Base-by-base conservation (phyloP, 2,113 vertebrate species). In the Gorilla gorilla region DNA sequence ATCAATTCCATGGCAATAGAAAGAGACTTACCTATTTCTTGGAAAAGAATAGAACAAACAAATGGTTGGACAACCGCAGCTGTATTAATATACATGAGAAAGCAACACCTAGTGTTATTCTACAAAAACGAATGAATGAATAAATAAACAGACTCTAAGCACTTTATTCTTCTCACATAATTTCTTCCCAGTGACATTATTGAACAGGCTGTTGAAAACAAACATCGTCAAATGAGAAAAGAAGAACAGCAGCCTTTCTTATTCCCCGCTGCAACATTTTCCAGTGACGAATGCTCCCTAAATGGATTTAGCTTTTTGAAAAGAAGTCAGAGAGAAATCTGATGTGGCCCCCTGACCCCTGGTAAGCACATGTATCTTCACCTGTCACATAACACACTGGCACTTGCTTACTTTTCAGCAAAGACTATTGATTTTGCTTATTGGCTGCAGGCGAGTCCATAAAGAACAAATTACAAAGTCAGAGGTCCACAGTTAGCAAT, bases 391-490 rank as follows among this genome's bases (percentile, higher is more conserved):
- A 99, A 98, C 98, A 99, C 98, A 98, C 98, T 98, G 98, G 98
- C 98, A 98, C 98, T 99, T 98, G 99, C 99, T 99, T 99, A 98
- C 99, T 99, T 99, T 99, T 98, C 98, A 99, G 98, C 98, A 98
- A 98, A 99, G 98, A 98, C 99, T 99, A 99, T 99, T 99, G 99
- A 99, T 99, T 99, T 99, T 99, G 98, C 99, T 99, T 99, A 99
- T 99, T 99, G 99, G 99, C 99, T 99, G 98, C 99, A 99, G 99
- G 98, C 98, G 94, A 99, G 99, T 99, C 99, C 99, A 99, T 99
- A 99, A 99, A 99, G 99, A 99, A 99, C 99, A 99, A 99, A 99
- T 99, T 99, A 99, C 99, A 99, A 99, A 99, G 99, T 99, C 99
- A 99, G 98, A 99, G 99, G 99, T 99, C 98, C 98, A 98, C 98